Evolutionary conservation across 2,797 vertebrate species (phyloP), one percentile per base, ranked within the genome.

Genomic region (Staurois parvus): DNA sequence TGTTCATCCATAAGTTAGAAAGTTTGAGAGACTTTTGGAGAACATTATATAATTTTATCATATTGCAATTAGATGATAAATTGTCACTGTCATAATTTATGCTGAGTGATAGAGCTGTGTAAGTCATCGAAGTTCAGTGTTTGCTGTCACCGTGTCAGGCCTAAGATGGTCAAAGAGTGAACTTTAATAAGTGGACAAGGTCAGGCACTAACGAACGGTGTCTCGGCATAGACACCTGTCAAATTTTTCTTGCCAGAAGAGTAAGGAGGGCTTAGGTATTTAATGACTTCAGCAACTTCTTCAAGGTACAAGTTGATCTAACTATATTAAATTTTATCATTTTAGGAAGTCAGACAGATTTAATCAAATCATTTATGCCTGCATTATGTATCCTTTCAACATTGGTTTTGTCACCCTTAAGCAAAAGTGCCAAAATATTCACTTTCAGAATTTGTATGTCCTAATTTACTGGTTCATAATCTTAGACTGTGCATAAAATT

Each of bases 201-300:
- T 59, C 67, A 70, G 67, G 24, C n/a, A 13, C 45, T 72, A 68
- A 52, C 67, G 15, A 45, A 24, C 2, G 30, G 32, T 80, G 67
- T 80, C 78, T 70, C 17, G 28, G 52, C 48, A 30, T 56, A 68
- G 28, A 34, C 67, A 72, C 45, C 78, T 80, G 78, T 80, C 78
- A 80, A 2, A 12, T 56, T 13, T 59, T 70, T 56, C 67, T n/a
- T 34, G 29, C 42, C 67, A 4, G 67, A 21, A 80, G 67, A 80
- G 19, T 9, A 52, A 3, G 66, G 66, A 68, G 62, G 45, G 26
- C 19, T 34, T 13, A 24, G 19, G 66, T 48, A 26, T 7, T 52
- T 79, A 69, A 70, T 34, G 67, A 80, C 78, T 56, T 80, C 78
- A 72, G 78, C 78, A 80, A 80, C 67, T 80, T 80, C 45, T 80